phyloP scores from a whole-genome alignment of 2,113 vertebrate genomes.

The Muscicapa adusta region DNA sequence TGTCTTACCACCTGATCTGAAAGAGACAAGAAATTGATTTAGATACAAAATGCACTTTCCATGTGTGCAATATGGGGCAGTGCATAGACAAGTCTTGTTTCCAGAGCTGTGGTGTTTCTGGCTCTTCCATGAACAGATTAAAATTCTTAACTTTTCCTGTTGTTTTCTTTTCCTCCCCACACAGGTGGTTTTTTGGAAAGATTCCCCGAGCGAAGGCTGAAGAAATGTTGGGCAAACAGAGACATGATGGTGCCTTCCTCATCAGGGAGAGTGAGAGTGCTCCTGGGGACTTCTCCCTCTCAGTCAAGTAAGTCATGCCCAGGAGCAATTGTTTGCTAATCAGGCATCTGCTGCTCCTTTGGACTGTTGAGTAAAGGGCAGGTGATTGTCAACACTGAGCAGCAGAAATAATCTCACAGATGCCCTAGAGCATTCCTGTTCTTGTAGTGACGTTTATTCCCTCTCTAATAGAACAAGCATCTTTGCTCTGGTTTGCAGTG shows the following conservation, averaged over 20 bases:
- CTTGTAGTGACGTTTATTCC: neutral
- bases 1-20: neutral
- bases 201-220: conserved; percentile 97
- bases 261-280: conserved; percentile 98
- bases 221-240: conserved; percentile 98
- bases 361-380: neutral
- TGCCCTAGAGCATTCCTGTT: neutral
- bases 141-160: neutral
- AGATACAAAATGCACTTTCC: neutral
- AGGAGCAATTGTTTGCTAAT: neutral
- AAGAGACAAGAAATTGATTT: neutral
- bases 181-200: conserved; percentile 99
- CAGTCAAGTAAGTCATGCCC: conserved; percentile 88
- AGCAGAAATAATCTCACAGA: neutral
- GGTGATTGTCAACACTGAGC: neutral
- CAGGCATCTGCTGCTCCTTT: neutral
- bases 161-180: conserved; percentile 13
- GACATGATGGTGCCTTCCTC: conserved; percentile 96
- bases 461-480: neutral
- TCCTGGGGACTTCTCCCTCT: conserved; percentile 97
- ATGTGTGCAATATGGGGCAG: neutral
- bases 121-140: neutral
- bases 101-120: neutral
- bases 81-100: neutral
- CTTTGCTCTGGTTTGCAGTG: neutral